Evolutionary conservation across 2,113 vertebrate genomes (phyloP), one percentile per base, ranked within the genome.

Genomic region (Monopterus albus): DNA sequence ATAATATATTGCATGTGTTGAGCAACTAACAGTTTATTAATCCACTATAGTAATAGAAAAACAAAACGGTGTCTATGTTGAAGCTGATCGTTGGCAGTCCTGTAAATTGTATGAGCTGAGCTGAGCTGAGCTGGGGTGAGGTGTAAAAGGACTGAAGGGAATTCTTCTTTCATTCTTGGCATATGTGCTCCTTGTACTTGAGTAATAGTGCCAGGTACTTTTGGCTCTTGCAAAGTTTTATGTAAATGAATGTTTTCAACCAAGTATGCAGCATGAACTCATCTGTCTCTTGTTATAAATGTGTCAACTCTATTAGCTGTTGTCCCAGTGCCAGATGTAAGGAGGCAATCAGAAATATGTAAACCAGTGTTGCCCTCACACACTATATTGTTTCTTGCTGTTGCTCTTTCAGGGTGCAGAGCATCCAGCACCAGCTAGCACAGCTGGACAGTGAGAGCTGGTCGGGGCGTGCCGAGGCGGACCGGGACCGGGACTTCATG

Each of bases 391-490:
- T 15, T n/a, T n/a, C n/a, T n/a, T n/a, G n/a, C n/a, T n/a, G n/a
- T n/a, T n/a, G n/a, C n/a, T 14, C 55, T n/a, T 7, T 39, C 67
- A 99, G 98, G 84, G 95, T 99, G 86, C 94, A 95, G 0, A 96
- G 87, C 60, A 97, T 98, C 75, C 98, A 98, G 68, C 96, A 96
- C 83, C 96, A 98, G 88, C 89, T 99, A 82, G 98, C 97, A 56
- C 95, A 96, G 87, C 87, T 98, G 59, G 96, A 98, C 76, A 93
- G 85, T 1, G 96, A 98, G 85, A 95, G 95, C 62, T 99, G 98
- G 97, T 96, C 96, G 0, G 97, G 96, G 7, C 94, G 95, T 77
- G 96, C 95, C 0, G 98, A 99, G 82, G 96, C 95, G 0, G 94
- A 94, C 66, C 90, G 94, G 0, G 97, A 98, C 90, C 93, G 94